phyloP scores from a whole-genome alignment of 1,140 invertebrate genomes.

The Helicoverpa zea region DNA sequence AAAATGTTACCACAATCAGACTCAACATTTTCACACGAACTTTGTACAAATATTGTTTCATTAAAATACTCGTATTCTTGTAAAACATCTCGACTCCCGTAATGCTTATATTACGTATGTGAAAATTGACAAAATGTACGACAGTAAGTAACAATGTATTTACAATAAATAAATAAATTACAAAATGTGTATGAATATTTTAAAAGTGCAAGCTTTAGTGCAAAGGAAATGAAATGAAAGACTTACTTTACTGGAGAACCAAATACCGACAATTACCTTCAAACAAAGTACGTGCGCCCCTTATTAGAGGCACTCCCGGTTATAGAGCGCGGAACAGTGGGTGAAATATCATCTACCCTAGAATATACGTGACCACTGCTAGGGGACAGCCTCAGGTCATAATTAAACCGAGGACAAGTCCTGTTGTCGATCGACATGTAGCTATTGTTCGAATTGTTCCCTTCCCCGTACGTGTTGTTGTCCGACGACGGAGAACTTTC shows the following conservation, averaged over 20 bases:
- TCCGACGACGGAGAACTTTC: constrained; percentile 84
- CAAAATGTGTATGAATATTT: constrained; percentile 47
- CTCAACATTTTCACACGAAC: constrained; percentile 76
- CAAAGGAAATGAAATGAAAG: constrained; percentile 45
- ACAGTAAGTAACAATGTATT: constrained; percentile 59
- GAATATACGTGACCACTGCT: constrained; percentile 84
- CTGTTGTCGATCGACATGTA: constrained; percentile 85
- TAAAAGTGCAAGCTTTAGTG: constrained; percentile 48
- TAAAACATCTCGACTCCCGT: constrained; percentile 47
- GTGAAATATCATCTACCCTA: constrained; percentile 83
- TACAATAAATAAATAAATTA: constrained; percentile 53
- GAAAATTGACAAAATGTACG: constrained; percentile 76
- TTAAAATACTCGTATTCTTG: constrained; percentile 62
- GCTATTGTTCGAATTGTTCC: constrained; percentile 85
- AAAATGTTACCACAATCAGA: constrained; percentile 75
- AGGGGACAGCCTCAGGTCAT: constrained; percentile 83
- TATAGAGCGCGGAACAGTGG: constrained; percentile 76
- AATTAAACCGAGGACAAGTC: constrained; percentile 85
- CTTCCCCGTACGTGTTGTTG: constrained; percentile 83
- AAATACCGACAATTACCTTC: constrained; percentile 52
- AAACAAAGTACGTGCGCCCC: constrained; percentile 83
- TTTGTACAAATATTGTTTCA: constrained; percentile 80
- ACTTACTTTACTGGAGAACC: constrained; percentile 37
- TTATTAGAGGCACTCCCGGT: constrained; percentile 70
- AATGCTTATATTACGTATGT: constrained; percentile 76